Percentiles rank a stretch among this genome's conserved stretches.
phyloP scores from a whole-genome alignment of 35 echinoderm and acorn worm genomes.

The Patiria miniata region DNA sequence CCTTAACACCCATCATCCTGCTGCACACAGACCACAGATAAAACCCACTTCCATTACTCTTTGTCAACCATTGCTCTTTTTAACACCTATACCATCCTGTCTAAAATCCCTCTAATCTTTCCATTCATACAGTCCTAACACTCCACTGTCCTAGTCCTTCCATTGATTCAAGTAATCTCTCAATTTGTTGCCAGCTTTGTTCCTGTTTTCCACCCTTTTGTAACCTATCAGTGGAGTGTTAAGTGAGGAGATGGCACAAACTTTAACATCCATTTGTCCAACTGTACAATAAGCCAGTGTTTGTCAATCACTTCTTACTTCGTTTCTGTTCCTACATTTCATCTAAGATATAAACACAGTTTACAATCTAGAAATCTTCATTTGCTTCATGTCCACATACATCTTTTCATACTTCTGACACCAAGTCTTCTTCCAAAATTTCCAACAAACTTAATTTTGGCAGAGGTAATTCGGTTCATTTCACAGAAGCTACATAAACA shows the following conservation, averaged over 20 bases:
- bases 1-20: too few species aligned
- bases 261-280: constrained; percentile 1
- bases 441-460: too few species aligned
- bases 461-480: too few species aligned
- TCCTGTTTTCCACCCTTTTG: not conserved
- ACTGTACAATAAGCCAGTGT: not conserved
- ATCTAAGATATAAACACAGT: too few species aligned
- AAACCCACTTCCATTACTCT: not conserved
- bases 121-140: not conserved
- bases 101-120: not conserved
- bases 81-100: not conserved
- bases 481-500: too few species aligned
- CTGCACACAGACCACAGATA: not conserved
- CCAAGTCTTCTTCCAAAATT: too few species aligned
- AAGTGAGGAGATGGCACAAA: not conserved
- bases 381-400: too few species aligned
- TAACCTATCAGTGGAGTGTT: not conserved
- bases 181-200: not conserved
- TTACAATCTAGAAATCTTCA: too few species aligned
- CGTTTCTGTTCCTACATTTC: too few species aligned
- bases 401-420: too few species aligned
- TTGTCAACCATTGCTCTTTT: not conserved
- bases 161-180: constrained; percentile 15
- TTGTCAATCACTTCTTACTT: too few species aligned
- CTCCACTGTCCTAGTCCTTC: not conserved